These are phyloP conservation scores for Artemia sp. DNA, from an alignment of 2,888 invertebrate species.

Conservation along the genomic window DNA sequence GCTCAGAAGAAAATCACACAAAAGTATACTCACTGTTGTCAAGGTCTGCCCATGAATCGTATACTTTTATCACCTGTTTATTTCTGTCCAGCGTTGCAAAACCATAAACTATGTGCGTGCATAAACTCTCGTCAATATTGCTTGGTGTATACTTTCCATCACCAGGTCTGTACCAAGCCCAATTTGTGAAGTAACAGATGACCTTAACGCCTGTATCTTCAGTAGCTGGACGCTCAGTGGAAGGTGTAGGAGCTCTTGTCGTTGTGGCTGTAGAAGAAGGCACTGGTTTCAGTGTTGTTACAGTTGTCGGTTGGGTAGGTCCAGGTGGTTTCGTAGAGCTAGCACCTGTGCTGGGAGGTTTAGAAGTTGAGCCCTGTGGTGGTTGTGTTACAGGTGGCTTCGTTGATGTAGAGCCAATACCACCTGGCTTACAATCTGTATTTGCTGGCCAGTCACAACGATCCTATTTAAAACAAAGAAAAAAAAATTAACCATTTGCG, in stretches of 20 bases:
- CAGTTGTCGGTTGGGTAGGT: conserved; percentile 25
- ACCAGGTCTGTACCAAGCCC: conserved; percentile 81
- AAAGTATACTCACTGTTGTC: conserved; percentile 44
- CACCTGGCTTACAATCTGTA: conserved; percentile 38
- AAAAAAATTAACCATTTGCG: not conserved
- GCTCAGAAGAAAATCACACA: not conserved
- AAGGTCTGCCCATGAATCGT: conserved; percentile 72
- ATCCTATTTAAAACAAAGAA: conserved; percentile 31
- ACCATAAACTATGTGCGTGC: conserved; percentile 80
- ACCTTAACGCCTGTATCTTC: conserved; percentile 44
- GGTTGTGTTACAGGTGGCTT: conserved; percentile 23
- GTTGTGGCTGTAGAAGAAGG: conserved; percentile 28
- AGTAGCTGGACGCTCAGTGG: conserved; percentile 1
- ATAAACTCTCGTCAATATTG: conserved; percentile 64
- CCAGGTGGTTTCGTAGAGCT: conserved; percentile 25
- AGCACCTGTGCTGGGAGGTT: conserved; percentile 24
- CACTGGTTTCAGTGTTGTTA: conserved; percentile 27
- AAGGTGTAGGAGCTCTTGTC: conserved; percentile 8
- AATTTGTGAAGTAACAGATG: conserved; percentile 79
- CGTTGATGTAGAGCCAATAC: conserved; percentile 8
- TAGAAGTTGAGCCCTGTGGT: conserved; percentile 23
- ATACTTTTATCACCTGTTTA: conserved; percentile 53
- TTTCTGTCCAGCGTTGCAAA: conserved; percentile 75
- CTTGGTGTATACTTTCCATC: conserved; percentile 61
- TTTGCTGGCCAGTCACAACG: conserved; percentile 66